A percentile compares a stretch with the other conserved stretches of the same genome.
phyloP scores from a whole-genome alignment of 2,888 invertebrate genomes.

The Dicycla oo region DNA sequence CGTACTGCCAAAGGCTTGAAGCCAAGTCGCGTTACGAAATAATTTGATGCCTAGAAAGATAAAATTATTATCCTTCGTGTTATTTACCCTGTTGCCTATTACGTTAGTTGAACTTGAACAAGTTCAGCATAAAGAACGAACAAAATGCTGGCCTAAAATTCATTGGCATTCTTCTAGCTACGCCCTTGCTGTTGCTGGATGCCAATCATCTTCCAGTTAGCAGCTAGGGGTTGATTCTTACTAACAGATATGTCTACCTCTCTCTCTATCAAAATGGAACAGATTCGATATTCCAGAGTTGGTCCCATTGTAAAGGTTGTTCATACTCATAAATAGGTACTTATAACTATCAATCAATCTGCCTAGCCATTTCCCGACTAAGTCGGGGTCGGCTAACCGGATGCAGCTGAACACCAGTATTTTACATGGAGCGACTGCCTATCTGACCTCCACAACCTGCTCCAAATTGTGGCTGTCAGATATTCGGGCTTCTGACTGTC shows the following conservation, averaged over 20 bases:
- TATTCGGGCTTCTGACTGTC: too few relatives aligned
- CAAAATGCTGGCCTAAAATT: not conserved
- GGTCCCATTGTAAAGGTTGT: not conserved
- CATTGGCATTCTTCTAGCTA: not conserved
- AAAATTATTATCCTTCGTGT: not conserved
- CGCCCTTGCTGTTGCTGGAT: not conserved
- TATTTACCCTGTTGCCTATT: not conserved
- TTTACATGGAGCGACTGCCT: too few relatives aligned
- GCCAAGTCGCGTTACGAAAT: conserved; percentile 97
- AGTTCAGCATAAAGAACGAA: not conserved
- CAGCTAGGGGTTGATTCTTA: too few relatives aligned
- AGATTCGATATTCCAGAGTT: not conserved
- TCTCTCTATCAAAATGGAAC: not conserved
- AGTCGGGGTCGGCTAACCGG: too few relatives aligned
- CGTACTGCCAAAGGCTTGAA: conserved; percentile 97
- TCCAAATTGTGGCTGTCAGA: too few relatives aligned
- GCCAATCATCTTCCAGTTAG: not conserved
- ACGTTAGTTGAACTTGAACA: not conserved
- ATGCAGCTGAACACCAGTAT: too few relatives aligned
- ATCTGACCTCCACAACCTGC: too few relatives aligned
- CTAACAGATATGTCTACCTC: not conserved
- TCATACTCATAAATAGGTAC: not conserved
- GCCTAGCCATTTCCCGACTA: too few relatives aligned
- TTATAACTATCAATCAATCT: too few relatives aligned
- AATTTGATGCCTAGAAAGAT: conserved; percentile 95